Conservation (phyloP, 2,888 invertebrate species). For the Mythimna vitellina region DNA sequence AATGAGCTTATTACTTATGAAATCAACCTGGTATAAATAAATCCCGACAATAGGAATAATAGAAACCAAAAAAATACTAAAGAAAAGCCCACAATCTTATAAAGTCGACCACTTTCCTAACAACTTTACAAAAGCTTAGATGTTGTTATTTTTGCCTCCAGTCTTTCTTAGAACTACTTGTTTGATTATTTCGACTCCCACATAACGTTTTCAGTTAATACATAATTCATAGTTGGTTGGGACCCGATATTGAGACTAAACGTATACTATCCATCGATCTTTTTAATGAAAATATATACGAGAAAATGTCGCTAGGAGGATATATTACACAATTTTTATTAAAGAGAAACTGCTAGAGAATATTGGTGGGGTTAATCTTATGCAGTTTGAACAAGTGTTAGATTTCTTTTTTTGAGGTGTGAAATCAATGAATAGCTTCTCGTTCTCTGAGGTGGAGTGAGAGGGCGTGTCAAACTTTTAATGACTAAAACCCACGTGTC, state of each 20-base stretch:
- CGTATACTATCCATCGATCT: conserved; percentile 53
- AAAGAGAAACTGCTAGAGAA: conserved; percentile 10
- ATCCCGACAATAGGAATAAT: neutral
- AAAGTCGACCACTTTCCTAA: neutral
- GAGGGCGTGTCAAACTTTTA: no score
- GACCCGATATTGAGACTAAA: conserved; percentile 49
- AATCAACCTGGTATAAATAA: neutral
- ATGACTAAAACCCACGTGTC: no score
- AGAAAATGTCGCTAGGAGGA: conserved; percentile 33
- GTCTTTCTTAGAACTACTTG: conserved; percentile 21
- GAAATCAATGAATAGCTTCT: no score
- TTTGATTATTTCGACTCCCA: conserved; percentile 43
- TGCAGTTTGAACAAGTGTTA: conserved; percentile 17
- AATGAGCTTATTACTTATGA: neutral
- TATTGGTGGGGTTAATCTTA: conserved; percentile 12
- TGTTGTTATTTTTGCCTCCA: conserved; percentile 24
- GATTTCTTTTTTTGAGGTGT: no score
- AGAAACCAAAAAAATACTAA: neutral
- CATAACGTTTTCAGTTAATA: conserved; percentile 51
- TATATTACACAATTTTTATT: conserved; percentile 43
- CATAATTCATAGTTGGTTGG: conserved; percentile 59
- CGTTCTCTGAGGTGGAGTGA: no score
- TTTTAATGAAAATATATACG: conserved; percentile 63
- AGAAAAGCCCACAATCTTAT: neutral
- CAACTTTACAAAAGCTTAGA: neutral